Base-by-base conservation (phyloP, 53 echinoderm and acorn worm species). In the Echinometra lucunter region DNA sequence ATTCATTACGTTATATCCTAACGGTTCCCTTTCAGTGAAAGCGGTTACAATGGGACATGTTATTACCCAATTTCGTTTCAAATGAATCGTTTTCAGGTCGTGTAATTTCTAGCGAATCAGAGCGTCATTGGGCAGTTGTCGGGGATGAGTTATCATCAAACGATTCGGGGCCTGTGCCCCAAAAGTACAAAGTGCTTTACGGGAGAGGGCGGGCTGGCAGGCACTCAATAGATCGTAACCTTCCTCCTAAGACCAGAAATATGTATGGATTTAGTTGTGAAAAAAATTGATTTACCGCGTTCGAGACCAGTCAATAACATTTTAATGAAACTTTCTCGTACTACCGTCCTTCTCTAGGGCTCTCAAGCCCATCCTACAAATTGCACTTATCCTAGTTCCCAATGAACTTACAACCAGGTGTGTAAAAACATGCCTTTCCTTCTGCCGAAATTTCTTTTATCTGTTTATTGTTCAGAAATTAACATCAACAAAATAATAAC, bases 141-240 rank as follows among this genome's bases (percentile, higher is more conserved):
- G 47, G 85, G 85, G n/a, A 85, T 85, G 81, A 81, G 44, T 44
- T 42, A 42, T 81, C 81, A 21, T 44, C 44, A 40, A 81, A 81
- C 42, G 81, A 34, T 19, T 8, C 53, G 0, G 85, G 85, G 5
- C 40, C 44, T 13, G 2, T 53, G 16, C 27, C 47, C 4, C 85
- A 30, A 85, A 85, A 85, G 85, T 85, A 85, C 85, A 85, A 85
- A 28, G 85, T 85, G 85, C 85, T 85, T 85, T 85, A 37, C 85
- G 85, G 85, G 49, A 85, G 13, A 85, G 53, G 85, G 27, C 27
- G 53, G 85, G 27, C 4, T 12, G 28, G 49, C 8, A 16, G 49
- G 5, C 49, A 47, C 85, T 85, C 85, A 85, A 85, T 85, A 85
- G 85, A 85, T 85, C 85, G 85, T n/a, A 85, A 49, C 85, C 47